A percentile compares a stretch with the other conserved stretches of the same genome.
phyloP scores from a whole-genome alignment of 2,113 vertebrate genomes.

The Campylomormyrus tamandua region DNA sequence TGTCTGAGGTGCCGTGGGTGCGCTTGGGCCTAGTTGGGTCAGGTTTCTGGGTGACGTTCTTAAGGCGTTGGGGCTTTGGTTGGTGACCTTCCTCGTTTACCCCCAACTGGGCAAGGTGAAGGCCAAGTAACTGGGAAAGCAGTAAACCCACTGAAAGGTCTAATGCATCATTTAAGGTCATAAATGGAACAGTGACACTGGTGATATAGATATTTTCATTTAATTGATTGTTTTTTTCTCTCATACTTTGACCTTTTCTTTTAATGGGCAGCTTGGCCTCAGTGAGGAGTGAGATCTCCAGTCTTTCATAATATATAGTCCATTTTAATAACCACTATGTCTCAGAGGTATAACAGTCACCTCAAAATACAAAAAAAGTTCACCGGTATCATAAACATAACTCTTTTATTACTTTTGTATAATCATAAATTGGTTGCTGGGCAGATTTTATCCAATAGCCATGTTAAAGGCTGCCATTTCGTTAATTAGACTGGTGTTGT shows the following conservation, averaged over 20 bases:
- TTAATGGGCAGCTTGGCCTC: not conserved
- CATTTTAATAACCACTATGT: constrained; percentile 14
- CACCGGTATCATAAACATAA: not conserved
- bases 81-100: not conserved
- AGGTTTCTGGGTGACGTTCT: not conserved
- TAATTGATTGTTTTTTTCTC: constrained; percentile 1
- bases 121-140: not conserved
- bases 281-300: not conserved
- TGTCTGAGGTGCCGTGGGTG: not conserved
- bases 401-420: not conserved
- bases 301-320: not conserved
- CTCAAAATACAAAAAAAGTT: not conserved
- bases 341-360: not conserved
- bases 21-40: not conserved
- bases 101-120: not conserved
- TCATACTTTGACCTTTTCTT: constrained; percentile 13
- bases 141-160: not conserved
- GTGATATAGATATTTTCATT: constrained; percentile 17
- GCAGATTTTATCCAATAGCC: not conserved
- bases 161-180: constrained; percentile 9
- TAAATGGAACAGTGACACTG: not conserved
- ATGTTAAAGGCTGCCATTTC: not conserved
- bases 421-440: not conserved
- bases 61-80: not conserved
- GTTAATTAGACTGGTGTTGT: not conserved